Evolutionary conservation across 2,797 vertebrate genomes (phyloP), one percentile per base, ranked within the genome.

Genomic region (Hephaestus fuliginosus): DNA sequence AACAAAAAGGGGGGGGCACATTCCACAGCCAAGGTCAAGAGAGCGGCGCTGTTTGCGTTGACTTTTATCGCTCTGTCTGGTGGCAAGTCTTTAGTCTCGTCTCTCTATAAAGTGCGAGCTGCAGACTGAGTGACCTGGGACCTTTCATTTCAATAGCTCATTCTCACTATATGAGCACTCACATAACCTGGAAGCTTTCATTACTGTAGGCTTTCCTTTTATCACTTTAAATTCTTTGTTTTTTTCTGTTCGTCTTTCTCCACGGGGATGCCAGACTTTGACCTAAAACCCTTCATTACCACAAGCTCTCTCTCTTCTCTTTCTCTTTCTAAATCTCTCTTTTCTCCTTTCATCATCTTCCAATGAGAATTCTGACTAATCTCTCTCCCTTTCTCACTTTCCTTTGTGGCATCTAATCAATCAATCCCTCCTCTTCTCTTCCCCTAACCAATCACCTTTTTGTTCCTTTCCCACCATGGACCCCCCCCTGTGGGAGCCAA

Each of bases 1-100:
- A 0, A 82, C 81, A 87, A 74, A 68, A 51, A 67, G 14, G 15
- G 49, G 8, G 67, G 53, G 0, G 7, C 64, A 44, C 81, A 87
- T 89, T 89, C 86, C 82, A 1, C 57, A 62, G 72, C 44, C 70
- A 75, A 77, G 81, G 88, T 87, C 76, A 66, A 58, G n/a, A n/a
- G 51, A 39, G 28, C 25, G 0, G 28, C 0, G 51, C 22, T 53
- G 18, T 80, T 30, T 66, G 68, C 4, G 6, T 60, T 0, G 13
- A 33, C 53, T 62, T 63, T 81, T 81, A 73, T 76, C 52, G 7
- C 71, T 56, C 25, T 15, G 76, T 68, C 56, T 74, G 46, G 30
- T 3, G 39, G 56, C 4, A 41, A 22, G 63, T 63, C 80, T 69
- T 72, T 58, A 56, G 67, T 70, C 30, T 77, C n/a, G 14, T 64